phyloP scores from a whole-genome alignment of 2,888 invertebrate species.

The Nebria brevicollis region DNA sequence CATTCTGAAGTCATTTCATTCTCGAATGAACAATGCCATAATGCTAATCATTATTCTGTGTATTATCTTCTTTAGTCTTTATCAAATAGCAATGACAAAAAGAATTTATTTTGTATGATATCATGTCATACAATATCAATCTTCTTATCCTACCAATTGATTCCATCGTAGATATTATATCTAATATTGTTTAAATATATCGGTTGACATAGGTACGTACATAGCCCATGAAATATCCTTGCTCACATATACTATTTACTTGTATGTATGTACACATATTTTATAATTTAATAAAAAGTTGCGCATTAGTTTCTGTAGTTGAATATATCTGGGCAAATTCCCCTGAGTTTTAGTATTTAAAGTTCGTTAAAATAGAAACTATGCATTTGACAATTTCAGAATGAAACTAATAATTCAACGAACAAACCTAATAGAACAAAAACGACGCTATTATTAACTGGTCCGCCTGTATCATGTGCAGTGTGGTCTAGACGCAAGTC shows the following conservation, averaged over 20 bases:
- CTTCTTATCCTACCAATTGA: background rate
- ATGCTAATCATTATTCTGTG: background rate
- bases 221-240: background rate
- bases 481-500: background rate
- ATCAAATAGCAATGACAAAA: background rate
- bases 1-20: background rate
- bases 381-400: background rate
- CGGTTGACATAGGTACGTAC: background rate
- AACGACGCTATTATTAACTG: background rate
- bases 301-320: no score
- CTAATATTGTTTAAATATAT: background rate
- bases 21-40: background rate
- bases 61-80: background rate
- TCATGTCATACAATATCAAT: background rate
- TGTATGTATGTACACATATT: no score
- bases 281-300: no score
- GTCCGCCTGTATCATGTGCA: background rate
- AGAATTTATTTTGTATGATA: no score
- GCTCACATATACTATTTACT: background rate
- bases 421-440: background rate
- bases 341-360: background rate
- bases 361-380: background rate
- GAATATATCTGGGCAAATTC: background rate
- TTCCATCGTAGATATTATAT: background rate
- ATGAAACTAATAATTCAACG: background rate